Conservation (phyloP, 2,113 vertebrate species). For the Cryptomyrus ogoouensis region DNA sequence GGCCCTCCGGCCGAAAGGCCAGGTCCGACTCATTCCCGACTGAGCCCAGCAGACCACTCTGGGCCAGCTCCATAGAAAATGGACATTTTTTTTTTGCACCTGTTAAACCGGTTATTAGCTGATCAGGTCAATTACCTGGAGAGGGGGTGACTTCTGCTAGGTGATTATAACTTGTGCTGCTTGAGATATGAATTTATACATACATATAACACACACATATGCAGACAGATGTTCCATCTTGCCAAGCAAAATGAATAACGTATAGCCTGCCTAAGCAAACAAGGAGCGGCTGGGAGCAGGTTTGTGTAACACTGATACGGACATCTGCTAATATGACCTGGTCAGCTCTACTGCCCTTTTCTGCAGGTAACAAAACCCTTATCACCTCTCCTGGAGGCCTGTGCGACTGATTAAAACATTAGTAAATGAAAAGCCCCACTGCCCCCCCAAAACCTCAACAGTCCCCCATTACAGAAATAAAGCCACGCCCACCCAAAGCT, state of each 20-base stretch:
- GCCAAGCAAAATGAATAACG: constrained; percentile 38
- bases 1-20: background rate
- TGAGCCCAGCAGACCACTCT: background rate
- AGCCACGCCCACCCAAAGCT: background rate
- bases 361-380: constrained; percentile 23
- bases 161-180: constrained; percentile 23
- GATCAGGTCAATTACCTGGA: constrained; percentile 21
- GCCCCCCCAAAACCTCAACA: background rate
- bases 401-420: constrained; percentile 25
- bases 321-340: constrained; percentile 40
- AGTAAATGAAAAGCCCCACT: constrained; percentile 10
- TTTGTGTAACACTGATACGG: constrained; percentile 30
- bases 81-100: background rate
- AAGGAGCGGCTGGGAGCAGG: constrained; percentile 24
- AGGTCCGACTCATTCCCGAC: background rate
- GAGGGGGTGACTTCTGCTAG: constrained; percentile 29
- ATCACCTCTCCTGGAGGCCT: background rate
- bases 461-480: background rate
- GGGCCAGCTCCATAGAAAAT: background rate
- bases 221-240: constrained; percentile 44
- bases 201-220: constrained; percentile 13
- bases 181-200: background rate
- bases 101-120: constrained; percentile 21
- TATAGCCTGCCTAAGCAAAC: constrained; percentile 44
- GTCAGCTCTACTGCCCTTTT: constrained; percentile 38